phyloP scores from a whole-genome alignment of 1,140 invertebrate genomes.

The Pogonomyrmex californicus region DNA sequence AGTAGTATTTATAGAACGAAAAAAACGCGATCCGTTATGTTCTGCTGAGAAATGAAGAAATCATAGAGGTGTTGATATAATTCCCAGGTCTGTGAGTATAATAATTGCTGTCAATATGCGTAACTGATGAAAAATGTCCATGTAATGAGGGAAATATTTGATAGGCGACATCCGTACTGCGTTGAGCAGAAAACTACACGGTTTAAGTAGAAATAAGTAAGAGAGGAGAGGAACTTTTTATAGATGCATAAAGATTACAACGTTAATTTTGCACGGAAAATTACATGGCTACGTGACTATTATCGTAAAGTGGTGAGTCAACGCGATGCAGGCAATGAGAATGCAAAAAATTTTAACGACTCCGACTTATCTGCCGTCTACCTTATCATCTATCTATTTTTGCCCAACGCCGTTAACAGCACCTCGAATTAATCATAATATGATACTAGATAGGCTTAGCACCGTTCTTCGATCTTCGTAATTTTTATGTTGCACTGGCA shows the following conservation, averaged over 20 bases:
- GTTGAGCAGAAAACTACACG: background rate
- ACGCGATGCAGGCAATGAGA: background rate
- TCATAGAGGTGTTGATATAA: background rate
- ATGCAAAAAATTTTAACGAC: constrained; percentile 22
- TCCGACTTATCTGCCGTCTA: constrained; percentile 3
- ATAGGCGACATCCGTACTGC: background rate
- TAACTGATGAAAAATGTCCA: background rate
- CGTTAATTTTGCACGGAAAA: constrained; percentile 40
- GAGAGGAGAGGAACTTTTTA: background rate
- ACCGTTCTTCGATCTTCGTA: background rate
- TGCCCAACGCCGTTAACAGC: background rate
- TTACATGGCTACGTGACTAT: constrained; percentile 45
- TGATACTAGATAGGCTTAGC: background rate
- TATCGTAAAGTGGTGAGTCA: constrained; percentile 44
- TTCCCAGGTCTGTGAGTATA: background rate
- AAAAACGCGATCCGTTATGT: background rate
- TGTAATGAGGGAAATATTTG: background rate
- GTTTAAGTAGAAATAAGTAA: background rate
- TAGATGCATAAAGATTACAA: constrained; percentile 2
- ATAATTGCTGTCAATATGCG: background rate
- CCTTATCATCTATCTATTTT: constrained; percentile 47
- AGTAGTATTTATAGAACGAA: background rate
- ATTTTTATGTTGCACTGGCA: background rate
- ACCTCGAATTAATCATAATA: constrained; percentile 35
- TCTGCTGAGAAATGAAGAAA: background rate